These are phyloP conservation scores for Eufriesea mexicana DNA, from an alignment of 1,140 invertebrate genomes.

Conservation along the genomic window DNA sequence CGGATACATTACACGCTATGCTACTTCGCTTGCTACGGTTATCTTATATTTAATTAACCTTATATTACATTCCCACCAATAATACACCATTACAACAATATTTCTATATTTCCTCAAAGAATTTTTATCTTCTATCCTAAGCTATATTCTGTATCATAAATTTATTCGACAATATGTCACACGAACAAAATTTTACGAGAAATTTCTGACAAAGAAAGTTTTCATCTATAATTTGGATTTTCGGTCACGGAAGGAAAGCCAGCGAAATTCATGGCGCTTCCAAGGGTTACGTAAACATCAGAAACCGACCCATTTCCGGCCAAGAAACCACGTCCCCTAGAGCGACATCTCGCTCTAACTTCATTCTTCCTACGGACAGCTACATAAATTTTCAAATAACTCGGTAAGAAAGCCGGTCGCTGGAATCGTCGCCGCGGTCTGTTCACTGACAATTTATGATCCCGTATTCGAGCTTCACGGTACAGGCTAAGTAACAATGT, in stretches of 20 bases:
- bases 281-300: not conserved
- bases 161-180: too few species aligned
- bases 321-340: not conserved
- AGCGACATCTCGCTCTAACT: not conserved
- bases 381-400: slow-evolving; percentile 25
- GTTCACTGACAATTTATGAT: not conserved
- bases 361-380: slow-evolving; percentile 15
- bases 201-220: not conserved
- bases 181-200: too few species aligned
- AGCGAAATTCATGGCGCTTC: not conserved
- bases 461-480: not conserved
- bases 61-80: too few species aligned
- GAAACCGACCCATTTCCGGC: not conserved
- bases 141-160: too few species aligned
- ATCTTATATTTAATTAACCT: too few species aligned
- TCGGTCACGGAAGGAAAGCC: not conserved
- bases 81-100: too few species aligned
- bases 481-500: not conserved
- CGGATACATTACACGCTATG: too few species aligned
- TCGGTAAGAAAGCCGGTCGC: not conserved
- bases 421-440: slow-evolving; percentile 1
- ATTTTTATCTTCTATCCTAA: too few species aligned
- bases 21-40: too few species aligned
- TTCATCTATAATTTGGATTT: not conserved
- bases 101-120: too few species aligned